These are phyloP conservation scores for Alectoris magna DNA, from an alignment of 2,797 vertebrate species.

Conservation along the genomic window DNA sequence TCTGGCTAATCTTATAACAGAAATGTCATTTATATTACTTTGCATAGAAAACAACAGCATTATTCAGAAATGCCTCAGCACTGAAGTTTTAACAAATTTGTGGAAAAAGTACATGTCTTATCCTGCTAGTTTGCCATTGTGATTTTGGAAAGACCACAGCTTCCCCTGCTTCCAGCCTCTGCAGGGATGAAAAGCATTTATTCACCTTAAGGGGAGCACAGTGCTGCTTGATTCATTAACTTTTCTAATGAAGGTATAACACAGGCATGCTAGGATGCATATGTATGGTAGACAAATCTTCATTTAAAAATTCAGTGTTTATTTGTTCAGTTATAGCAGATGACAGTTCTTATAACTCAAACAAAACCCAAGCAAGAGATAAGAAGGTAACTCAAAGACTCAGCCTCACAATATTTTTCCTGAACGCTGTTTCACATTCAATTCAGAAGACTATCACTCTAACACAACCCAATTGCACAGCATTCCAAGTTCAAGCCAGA, in stretches of 20 bases:
- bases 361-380: not conserved
- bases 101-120: not conserved
- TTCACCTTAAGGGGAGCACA: not conserved
- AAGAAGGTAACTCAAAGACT: rapidly evolving
- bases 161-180: not conserved
- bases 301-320: not conserved
- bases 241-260: not conserved
- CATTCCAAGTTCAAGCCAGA: not conserved
- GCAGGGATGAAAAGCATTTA: not conserved
- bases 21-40: slow-evolving; percentile 4
- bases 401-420: not conserved
- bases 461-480: not conserved
- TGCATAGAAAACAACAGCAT: slow-evolving; percentile 4
- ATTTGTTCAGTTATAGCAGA: not conserved
- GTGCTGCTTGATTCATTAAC: not conserved
- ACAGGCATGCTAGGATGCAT: not conserved
- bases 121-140: not conserved
- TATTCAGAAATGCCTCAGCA: not conserved
- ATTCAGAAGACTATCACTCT: not conserved
- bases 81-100: not conserved
- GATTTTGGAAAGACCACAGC: not conserved
- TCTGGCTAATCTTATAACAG: slow-evolving; percentile 22
- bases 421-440: not conserved
- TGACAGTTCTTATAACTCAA: not conserved
- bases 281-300: not conserved